Conservation (phyloP, 92 coral and sea anemone genomes). For the Heliopora coerulea region DNA sequence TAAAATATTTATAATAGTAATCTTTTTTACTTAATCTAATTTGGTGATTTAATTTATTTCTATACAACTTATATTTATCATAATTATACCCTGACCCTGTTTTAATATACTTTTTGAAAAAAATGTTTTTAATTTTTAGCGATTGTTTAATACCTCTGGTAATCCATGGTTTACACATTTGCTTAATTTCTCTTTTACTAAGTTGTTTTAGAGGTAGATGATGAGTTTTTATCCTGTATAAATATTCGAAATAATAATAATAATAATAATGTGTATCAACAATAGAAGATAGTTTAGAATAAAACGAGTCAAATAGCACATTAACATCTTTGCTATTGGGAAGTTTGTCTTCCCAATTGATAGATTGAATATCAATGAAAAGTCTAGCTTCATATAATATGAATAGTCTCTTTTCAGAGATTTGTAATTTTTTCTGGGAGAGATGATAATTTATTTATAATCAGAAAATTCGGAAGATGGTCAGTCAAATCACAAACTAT, state of each 20-base stretch:
- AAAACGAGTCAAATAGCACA: constrained; percentile 51
- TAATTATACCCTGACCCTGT: constrained; percentile 54
- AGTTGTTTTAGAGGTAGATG: too few relatives aligned
- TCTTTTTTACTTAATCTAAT: constrained; percentile 47
- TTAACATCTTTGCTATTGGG: neutral
- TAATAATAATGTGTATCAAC: neutral
- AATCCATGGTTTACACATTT: neutral
- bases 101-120: constrained; percentile 42
- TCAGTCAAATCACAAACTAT: too few relatives aligned
- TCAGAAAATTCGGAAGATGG: neutral
- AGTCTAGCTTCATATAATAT: constrained; percentile 16
- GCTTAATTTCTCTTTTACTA: neutral
- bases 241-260: too few relatives aligned
- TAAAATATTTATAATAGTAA: constrained; percentile 48
- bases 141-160: neutral
- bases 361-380: constrained; percentile 7
- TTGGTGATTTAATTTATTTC: constrained; percentile 54
- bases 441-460: neutral
- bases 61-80: constrained; percentile 50
- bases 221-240: too few relatives aligned
- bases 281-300: constrained; percentile 2
- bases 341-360: constrained; percentile 35
- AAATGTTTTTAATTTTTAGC: constrained; percentile 39
- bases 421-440: too few relatives aligned
- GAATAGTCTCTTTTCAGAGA: constrained; percentile 12